Evolutionary conservation across 2,113 vertebrate species (phyloP).

Genomic region (Tetrao urogallus): DNA sequence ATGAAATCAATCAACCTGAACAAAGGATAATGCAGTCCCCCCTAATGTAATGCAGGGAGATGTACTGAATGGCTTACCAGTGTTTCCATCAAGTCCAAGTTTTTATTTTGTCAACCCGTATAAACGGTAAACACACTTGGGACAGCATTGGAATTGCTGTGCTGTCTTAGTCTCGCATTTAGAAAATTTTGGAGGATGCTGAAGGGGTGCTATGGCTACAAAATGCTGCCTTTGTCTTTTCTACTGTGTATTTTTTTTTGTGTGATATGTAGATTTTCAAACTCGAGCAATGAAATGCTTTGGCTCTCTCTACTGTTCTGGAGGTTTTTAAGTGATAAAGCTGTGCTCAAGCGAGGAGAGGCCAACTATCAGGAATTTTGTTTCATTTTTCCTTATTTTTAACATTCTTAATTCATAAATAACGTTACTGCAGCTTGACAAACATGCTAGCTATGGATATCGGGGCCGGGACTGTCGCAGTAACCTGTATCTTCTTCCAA

Average conservation of each 20-base stretch:
- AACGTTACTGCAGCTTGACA: conserved; percentile 78
- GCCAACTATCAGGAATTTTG: background rate
- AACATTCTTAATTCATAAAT: background rate
- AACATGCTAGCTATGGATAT: conserved; percentile 88
- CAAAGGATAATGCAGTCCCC: conserved; percentile 17
- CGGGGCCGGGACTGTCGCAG: conserved; percentile 95
- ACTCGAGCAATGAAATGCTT: background rate
- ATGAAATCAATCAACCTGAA: conserved; percentile 60
- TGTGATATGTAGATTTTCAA: background rate
- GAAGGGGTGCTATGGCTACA: background rate
- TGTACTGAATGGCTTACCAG: conserved; percentile 13
- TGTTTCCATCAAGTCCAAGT: background rate
- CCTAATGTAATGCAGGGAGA: background rate
- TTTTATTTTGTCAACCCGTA: conserved; percentile 14
- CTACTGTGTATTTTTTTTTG: background rate
- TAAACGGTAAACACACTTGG: conserved; percentile 22
- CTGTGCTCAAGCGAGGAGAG: background rate
- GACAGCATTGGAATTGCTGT: background rate
- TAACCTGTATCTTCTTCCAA: conserved; percentile 96
- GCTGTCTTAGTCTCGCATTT: background rate
- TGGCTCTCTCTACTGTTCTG: background rate
- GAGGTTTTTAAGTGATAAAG: background rate
- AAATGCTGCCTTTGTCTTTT: background rate
- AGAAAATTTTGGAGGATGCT: background rate
- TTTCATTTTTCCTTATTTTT: background rate